A percentile compares a stretch with the other conserved stretches of the same genome.
These are phyloP conservation scores for Cantharis nigra DNA, from an alignment of 2,888 invertebrate genomes.

Conservation along the genomic window DNA sequence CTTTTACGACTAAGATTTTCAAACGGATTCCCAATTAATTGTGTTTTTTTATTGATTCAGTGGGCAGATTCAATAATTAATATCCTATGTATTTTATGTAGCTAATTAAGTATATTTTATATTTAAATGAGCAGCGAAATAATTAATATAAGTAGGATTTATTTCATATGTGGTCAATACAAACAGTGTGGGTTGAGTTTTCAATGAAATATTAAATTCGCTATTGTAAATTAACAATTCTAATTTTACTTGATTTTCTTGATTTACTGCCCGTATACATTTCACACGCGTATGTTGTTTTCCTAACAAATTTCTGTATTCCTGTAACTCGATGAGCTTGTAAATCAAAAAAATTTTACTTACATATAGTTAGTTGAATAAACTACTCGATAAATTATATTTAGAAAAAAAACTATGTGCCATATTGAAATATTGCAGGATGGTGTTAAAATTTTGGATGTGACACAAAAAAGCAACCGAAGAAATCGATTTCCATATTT, in stretches of 20 bases:
- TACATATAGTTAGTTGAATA: neutral
- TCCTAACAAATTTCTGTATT: neutral
- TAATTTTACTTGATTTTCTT: conserved; percentile 20
- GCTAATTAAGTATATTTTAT: neutral
- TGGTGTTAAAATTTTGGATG: neutral
- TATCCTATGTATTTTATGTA: neutral
- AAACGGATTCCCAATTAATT: neutral
- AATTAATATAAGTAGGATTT: neutral
- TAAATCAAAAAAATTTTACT: neutral
- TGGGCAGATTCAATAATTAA: neutral
- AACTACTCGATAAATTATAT: neutral
- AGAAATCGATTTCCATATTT: neutral
- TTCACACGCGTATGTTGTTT: conserved; percentile 7
- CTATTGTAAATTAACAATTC: neutral
- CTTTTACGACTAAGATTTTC: neutral
- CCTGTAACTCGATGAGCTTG: neutral
- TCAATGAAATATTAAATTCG: neutral
- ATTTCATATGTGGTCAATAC: neutral
- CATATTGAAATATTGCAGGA: neutral
- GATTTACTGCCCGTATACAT: conserved; percentile 20
- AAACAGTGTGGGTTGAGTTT: neutral
- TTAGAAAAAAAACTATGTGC: neutral
- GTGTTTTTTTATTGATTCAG: neutral
- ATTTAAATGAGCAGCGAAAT: neutral
- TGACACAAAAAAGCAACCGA: neutral